phyloP scores from a whole-genome alignment of 2,888 invertebrate species.

The Malthinus seriepunctatus region DNA sequence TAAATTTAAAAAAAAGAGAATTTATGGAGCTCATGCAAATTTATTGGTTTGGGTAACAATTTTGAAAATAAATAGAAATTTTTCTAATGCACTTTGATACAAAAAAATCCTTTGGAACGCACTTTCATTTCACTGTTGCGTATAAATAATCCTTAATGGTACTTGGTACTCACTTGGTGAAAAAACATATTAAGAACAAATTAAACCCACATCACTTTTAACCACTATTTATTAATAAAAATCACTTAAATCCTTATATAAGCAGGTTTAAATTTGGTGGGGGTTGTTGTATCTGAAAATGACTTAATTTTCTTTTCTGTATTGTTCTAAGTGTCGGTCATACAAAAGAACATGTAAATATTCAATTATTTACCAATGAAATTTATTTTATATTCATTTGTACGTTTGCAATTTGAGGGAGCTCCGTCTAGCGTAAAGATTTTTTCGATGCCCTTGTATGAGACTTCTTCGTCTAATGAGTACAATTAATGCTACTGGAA shows the following conservation, averaged over 20 bases:
- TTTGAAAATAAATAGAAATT: no score
- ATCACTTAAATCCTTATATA: conserved; percentile 33
- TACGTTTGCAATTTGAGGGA: conserved; percentile 42
- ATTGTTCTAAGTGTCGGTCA: conserved; percentile 44
- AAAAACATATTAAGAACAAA: not conserved
- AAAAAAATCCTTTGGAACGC: no score
- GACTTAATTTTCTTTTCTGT: conserved; percentile 38
- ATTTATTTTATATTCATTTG: conserved; percentile 37
- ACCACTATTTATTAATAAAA: not conserved
- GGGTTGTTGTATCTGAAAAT: conserved; percentile 28
- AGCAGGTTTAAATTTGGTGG: conserved; percentile 29
- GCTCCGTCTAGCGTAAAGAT: conserved; percentile 51
- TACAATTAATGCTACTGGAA: conserved; percentile 41
- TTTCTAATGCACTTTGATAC: no score
- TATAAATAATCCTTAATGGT: no score
- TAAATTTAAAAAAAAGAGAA: no score
- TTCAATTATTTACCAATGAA: conserved; percentile 37
- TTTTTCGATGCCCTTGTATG: conserved; percentile 50
- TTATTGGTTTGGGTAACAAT: no score
- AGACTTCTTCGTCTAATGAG: conserved; percentile 44
- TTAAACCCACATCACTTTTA: no score
- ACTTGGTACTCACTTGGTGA: not conserved
- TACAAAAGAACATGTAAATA: conserved; percentile 32
- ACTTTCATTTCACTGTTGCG: no score
- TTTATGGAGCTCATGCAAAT: no score